Evolutionary conservation across 2,797 vertebrate genomes (phyloP), one percentile per base, ranked within the genome.

Genomic region (Lagodon rhomboides): DNA sequence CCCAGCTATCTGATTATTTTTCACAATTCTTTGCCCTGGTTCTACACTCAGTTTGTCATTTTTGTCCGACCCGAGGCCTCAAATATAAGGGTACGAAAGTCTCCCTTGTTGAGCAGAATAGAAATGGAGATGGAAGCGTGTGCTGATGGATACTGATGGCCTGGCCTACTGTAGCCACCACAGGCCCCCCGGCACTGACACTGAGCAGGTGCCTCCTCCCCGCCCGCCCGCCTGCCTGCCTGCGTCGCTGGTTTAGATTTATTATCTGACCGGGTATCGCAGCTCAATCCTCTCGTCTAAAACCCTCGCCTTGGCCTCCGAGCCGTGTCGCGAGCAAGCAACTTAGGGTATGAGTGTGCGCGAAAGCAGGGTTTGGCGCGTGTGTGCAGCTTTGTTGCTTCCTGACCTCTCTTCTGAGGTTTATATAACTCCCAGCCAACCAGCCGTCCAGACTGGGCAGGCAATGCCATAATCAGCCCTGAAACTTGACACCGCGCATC

Each of bases 401-500:
- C 84, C 51, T 92, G 74, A 92, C 89, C 85, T 88, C 89, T 87
- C 84, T 85, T 87, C 84, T 85, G 83, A 86, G 84, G 83, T 94
- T 92, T 91, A 78, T 94, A 82, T 94, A 93, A 94, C 79, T 90
- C 84, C 46, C 38, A 83, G 88, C 63, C 55, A 70, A 79, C 81
- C 63, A 70, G 87, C 68, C 65, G 81, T 88, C 70, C 87, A 84
- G 68, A 58, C 81, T 79, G 84, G 86, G 87, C 89, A 85, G 75
- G 47, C 83, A 74, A 73, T 75, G 61, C 85, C 88, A 88, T 86
- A 95, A 93, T 89, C 92, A 54, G 75, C 77, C 85, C 76, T 93
- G 94, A 95, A 96, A 95, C 68, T n/a, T 77, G 91, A 95, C 93
- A 94, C 88, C 88, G 82, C 76, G 67, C 85, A 82, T 89, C 90